Conservation (phyloP, 1,140 invertebrate genomes). For the Periplaneta americana region DNA sequence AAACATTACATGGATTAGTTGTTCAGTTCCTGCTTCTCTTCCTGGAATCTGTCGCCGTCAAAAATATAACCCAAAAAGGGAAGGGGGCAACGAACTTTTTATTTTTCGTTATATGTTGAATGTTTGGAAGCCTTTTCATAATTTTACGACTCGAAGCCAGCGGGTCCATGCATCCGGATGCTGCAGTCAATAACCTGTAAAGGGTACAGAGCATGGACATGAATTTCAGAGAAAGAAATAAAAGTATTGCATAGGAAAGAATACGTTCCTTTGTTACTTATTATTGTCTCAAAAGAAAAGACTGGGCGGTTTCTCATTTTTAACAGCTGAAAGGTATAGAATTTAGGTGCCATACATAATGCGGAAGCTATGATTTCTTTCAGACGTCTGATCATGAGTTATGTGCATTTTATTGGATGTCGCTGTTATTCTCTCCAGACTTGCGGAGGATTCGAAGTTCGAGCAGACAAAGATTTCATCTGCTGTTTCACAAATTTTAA, state of each 20-base stretch:
- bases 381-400: neutral
- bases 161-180: neutral
- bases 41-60: neutral
- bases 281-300: neutral
- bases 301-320: neutral
- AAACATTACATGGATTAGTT: neutral
- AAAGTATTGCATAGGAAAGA: neutral
- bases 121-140: neutral
- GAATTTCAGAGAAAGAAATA: neutral
- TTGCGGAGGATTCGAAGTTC: no score
- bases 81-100: neutral
- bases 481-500: no score
- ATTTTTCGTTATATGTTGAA: neutral
- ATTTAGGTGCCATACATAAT: neutral
- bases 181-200: neutral
- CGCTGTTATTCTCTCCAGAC: no score
- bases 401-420: no score
- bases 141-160: neutral
- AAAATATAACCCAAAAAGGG: neutral
- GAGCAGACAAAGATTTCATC: no score
- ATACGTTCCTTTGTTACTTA: neutral
- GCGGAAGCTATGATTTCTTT: neutral
- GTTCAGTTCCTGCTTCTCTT: neutral
- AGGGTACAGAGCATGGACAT: neutral
- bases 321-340: neutral